phyloP scores from a whole-genome alignment of 2,113 vertebrate genomes.

The Tachysurus vachellii region DNA sequence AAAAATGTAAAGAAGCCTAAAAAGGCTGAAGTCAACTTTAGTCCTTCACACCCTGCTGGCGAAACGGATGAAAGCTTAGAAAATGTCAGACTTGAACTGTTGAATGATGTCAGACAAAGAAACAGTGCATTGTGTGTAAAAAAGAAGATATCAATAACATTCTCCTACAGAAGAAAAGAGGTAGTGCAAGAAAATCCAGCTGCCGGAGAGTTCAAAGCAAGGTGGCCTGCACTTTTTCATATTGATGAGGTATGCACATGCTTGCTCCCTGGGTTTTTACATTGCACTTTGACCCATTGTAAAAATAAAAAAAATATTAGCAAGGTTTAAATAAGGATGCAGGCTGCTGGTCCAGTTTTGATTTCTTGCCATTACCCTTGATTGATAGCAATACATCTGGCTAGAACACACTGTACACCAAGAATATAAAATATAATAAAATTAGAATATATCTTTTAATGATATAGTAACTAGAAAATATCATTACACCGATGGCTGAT shows the following conservation, averaged over 20 bases:
- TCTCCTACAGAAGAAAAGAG: not conserved
- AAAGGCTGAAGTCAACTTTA: no score
- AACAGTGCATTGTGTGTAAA: not conserved
- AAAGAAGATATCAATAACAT: not conserved
- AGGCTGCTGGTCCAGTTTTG: no score
- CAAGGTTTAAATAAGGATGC: not conserved
- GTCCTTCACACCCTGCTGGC: no score
- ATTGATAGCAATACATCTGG: no score
- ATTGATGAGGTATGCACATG: not conserved
- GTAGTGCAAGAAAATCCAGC: not conserved
- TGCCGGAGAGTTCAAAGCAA: not conserved
- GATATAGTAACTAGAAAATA: not conserved
- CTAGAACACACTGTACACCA: not conserved
- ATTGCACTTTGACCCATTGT: slow-evolving; percentile 6
- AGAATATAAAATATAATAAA: no score
- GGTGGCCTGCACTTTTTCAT: not conserved
- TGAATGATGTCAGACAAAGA: no score
- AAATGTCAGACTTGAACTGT: no score
- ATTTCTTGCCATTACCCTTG: no score
- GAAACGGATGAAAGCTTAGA: no score
- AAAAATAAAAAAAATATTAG: slow-evolving; percentile 21
- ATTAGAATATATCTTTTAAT: not conserved
- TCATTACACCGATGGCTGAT: not conserved
- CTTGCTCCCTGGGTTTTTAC: not conserved
- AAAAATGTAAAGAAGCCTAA: no score